Evolutionary conservation across 2,113 vertebrate species (phyloP).

Genomic region (Puffinus mauretanicus): DNA sequence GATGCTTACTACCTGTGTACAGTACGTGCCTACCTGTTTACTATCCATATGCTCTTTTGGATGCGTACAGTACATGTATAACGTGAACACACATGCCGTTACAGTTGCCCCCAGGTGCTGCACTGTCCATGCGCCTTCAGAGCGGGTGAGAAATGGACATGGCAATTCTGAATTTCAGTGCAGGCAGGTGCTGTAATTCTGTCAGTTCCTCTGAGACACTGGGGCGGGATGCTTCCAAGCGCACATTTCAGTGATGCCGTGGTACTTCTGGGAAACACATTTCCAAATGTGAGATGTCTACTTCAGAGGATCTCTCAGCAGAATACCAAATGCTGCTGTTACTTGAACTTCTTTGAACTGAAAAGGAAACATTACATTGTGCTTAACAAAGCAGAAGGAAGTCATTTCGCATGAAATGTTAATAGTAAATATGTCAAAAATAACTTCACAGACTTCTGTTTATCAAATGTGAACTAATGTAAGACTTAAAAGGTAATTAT

Average conservation of each 20-base stretch:
- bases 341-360: background rate
- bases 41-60: background rate
- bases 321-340: background rate
- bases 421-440: background rate
- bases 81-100: background rate
- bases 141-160: background rate
- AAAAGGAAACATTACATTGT: background rate
- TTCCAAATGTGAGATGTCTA: background rate
- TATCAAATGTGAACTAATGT: background rate
- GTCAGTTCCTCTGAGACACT: background rate
- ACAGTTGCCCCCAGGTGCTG: background rate
- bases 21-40: background rate
- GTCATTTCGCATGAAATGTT: background rate
- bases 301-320: background rate
- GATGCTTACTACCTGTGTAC: background rate
- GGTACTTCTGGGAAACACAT: background rate
- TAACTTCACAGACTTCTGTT: background rate
- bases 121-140: background rate
- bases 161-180: background rate
- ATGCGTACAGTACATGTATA: background rate
- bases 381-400: background rate
- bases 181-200: background rate
- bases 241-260: accelerated
- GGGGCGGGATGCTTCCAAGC: background rate
- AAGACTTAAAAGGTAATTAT: background rate